phyloP scores from a whole-genome alignment of 2,888 invertebrate species.

The Alviniconcha strummeri region DNA sequence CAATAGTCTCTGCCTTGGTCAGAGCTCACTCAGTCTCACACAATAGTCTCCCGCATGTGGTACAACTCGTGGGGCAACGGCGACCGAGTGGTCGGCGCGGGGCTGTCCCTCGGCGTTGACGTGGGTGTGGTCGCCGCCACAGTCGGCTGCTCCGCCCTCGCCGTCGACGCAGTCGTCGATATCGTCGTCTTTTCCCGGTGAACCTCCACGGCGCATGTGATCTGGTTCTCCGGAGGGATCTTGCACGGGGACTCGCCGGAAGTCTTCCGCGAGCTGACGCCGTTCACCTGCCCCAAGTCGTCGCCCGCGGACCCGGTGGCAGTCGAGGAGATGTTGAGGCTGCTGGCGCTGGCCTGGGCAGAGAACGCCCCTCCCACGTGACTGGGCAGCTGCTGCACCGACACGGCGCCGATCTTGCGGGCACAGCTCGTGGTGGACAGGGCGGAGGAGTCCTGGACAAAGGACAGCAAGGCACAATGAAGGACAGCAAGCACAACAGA shows the following conservation, averaged over 20 bases:
- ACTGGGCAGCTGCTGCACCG: neutral
- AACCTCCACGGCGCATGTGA: constrained; percentile 65
- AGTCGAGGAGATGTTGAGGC: neutral
- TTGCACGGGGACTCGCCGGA: neutral
- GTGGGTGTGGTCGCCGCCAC: neutral
- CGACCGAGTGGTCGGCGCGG: neutral
- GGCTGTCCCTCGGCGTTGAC: neutral
- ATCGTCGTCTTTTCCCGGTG: constrained; percentile 63
- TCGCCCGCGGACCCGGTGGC: neutral
- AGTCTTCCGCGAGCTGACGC: neutral
- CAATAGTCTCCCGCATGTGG: constrained; percentile 33
- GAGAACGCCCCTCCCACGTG: neutral
- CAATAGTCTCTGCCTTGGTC: too few relatives aligned
- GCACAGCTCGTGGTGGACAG: neutral
- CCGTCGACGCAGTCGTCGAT: constrained; percentile 39
- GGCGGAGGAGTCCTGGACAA: too few relatives aligned
- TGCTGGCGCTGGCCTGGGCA: neutral
- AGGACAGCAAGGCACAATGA: too few relatives aligned
- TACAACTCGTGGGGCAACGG: constrained; percentile 26
- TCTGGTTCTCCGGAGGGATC: constrained; percentile 58
- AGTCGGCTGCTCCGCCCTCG: constrained; percentile 3
- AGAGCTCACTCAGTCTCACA: neutral
- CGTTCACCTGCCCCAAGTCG: neutral
- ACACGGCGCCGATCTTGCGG: constrained; percentile 4
- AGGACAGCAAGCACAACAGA: too few relatives aligned